Conservation (phyloP, 2,113 vertebrate species). For the Platichthys flesus region DNA sequence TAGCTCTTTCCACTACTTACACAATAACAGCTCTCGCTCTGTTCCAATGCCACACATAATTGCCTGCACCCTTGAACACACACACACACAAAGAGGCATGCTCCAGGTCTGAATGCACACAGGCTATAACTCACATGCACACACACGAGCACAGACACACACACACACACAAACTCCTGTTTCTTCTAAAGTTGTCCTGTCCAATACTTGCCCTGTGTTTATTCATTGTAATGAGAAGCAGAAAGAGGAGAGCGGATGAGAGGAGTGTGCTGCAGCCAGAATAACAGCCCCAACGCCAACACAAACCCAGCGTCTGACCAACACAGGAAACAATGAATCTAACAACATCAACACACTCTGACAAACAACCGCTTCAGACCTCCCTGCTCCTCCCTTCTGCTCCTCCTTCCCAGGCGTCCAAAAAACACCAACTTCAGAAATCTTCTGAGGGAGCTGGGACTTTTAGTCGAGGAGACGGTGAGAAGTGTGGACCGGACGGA, state of each 20-base stretch:
- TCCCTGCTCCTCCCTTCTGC: conserved; percentile 72
- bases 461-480: conserved; percentile 39
- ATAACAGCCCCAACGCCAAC: conserved; percentile 82
- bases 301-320: conserved; percentile 81
- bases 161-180: conserved; percentile 11
- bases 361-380: conserved; percentile 80
- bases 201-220: conserved; percentile 72
- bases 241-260: conserved; percentile 54
- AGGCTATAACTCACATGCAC: conserved; percentile 1
- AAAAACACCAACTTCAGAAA: conserved; percentile 49
- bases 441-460: conserved; percentile 43
- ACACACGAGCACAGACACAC: neutral
- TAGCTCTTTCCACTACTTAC: conserved; percentile 47
- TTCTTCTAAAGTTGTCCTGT: conserved; percentile 59
- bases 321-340: conserved; percentile 84
- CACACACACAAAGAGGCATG: conserved; percentile 1
- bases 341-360: conserved; percentile 81
- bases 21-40: conserved; percentile 1
- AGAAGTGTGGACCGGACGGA: conserved; percentile 51
- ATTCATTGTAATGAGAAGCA: conserved; percentile 81
- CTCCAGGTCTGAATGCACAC: neutral
- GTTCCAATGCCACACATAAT: conserved; percentile 48
- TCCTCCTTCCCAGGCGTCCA: conserved; percentile 46
- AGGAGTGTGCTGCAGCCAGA: conserved; percentile 70
- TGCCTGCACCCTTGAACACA: conserved; percentile 12